Base-by-base conservation (phyloP, 1,140 invertebrate genomes). In the Notospermus geniculatus region DNA sequence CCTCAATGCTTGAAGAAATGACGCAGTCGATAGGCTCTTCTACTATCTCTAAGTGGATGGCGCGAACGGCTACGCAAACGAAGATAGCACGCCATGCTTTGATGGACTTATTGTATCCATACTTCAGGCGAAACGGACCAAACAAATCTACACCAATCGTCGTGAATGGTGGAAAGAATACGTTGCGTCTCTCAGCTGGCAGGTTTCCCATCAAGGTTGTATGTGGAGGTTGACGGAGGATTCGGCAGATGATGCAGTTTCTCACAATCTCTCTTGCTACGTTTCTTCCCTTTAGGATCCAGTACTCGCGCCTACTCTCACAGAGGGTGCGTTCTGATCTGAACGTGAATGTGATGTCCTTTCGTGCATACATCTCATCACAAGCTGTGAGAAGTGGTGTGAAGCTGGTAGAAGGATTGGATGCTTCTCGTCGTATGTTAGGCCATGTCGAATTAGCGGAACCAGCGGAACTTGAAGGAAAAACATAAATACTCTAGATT, bases 31-130 rank as follows among this genome's bases (percentile, higher is more conserved):
- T 1, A 54, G 22, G 11, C 23, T 29, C 9, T 39, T 28, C n/a
- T 13, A 36, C 50, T 1, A 60, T 54, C 17, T 60, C 59, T 30
- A 60, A 17, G 28, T 60, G 59, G 5, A 60, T n/a, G 5, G 46
- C 46, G 9, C 46, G n/a, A 27, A 27, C 25, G n/a, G n/a, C n/a
- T 23, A 5, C 19, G n/a, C 46, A 50, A 4, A n/a, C n/a, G n/a
- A 50, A 50, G n/a, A 50, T 50, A 7, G 25, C n/a, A 7, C 46
- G 5, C n/a, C 25, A 50, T 23, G n/a, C 19, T n/a, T 50, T 50
- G 19, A 27, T 27, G 19, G 46, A 23, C n/a, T 50, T 50, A 27
- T 50, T 50, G 9, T n/a, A 9, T 5, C 46, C 46, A 50, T 23
- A 19, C 25, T 27, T 50, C 46, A 50, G 19, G 5, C 4, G 25